Evolutionary conservation across 2,888 invertebrate species (phyloP), one percentile per base, ranked within the genome.

Genomic region (Amblyteles armatorius): DNA sequence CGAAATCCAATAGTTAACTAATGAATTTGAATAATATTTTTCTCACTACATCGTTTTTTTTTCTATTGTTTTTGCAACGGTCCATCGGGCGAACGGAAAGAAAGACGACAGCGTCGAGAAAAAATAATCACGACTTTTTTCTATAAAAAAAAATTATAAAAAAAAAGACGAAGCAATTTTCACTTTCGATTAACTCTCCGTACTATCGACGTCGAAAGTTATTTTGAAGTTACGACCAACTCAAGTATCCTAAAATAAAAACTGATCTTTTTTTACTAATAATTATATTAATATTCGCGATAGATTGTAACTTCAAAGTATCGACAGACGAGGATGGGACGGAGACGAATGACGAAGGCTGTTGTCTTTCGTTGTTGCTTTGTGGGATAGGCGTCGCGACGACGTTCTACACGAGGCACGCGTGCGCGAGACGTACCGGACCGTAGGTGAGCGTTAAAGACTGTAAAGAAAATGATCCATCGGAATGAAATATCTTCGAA

Each of bases 401-500:
- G 55, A 77, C 55, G 63, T 68, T 57, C 44, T 13, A 44, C 48
- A 52, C 36, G 79, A 40, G 69, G 13, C 69, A 26, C n/a, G 22
- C 16, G 7, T 29, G 36, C n/a, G 26, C 33, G 36, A 36, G 6
- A 72, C n/a, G 26, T 68, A 16, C 55, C 72, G 55, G 36, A 48
- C 36, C 52, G 71, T 52, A n/a, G 60, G 19, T 44, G 44, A 60
- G 60, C 36, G 74, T 48, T 33, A n/a, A 57, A 57, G 48, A 26
- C 57, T 57, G 57, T 22, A 48, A 16, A 60, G 48, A 48, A 60
- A 26, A 57, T 11, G 57, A 57, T 52, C 52, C 73, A 77, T 50
- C 50, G 33, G 68, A 78, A 50, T 52, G 50, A 68, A 81, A 40
- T 78, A 48, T 76, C 79, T 80, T 80, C 68, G 77, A 76, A 63